These are phyloP conservation scores for Amazonetta brasiliensis DNA, from an alignment of 2,797 vertebrate genomes.

Conservation along the genomic window DNA sequence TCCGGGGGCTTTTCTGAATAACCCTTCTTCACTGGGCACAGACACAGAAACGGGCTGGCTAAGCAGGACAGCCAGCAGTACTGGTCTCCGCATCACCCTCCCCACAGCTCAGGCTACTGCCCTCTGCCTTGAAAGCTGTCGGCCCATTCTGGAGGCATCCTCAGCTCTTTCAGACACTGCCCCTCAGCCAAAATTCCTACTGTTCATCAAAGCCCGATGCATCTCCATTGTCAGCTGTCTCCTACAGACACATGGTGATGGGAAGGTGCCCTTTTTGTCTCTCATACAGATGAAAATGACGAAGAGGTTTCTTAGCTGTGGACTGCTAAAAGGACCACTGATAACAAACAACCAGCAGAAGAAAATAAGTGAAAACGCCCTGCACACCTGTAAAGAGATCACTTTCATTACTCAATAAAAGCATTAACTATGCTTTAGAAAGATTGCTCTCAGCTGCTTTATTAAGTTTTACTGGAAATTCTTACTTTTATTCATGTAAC, in stretches of 20 bases:
- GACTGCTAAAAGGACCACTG: neutral
- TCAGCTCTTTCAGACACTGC: neutral
- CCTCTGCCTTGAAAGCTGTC: neutral
- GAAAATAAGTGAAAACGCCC: neutral
- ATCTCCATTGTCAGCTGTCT: neutral
- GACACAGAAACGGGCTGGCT: neutral
- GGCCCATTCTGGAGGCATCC: neutral
- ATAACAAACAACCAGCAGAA: neutral
- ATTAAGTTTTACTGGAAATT: neutral
- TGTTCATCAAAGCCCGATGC: neutral
- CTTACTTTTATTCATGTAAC: neutral
- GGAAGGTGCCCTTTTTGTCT: constrained; percentile 11
- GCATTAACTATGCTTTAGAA: neutral
- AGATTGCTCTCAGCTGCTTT: neutral
- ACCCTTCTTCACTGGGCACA: neutral
- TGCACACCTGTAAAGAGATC: neutral
- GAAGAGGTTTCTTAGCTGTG: neutral
- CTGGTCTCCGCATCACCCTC: neutral
- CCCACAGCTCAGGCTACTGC: neutral
- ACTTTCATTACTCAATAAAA: neutral
- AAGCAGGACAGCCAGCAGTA: neutral
- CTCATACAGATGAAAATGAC: constrained; percentile 29
- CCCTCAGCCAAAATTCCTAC: neutral
- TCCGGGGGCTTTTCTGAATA: neutral
- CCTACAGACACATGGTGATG: neutral